phyloP scores from a whole-genome alignment of 1,140 invertebrate species.

The Kradibia gibbosae region DNA sequence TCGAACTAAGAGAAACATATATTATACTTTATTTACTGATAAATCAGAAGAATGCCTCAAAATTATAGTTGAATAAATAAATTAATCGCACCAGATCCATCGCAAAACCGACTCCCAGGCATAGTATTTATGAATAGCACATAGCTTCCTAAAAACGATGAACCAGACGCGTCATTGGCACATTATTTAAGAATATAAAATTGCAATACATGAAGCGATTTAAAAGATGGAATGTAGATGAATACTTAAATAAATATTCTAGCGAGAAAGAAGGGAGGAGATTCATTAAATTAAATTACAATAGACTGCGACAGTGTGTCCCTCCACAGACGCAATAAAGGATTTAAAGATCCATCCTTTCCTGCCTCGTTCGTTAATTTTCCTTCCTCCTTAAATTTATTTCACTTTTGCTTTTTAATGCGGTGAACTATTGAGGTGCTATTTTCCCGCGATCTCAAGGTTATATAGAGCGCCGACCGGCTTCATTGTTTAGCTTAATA shows the following conservation, averaged over 20 bases:
- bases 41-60: not conserved
- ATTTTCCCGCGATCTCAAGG: not conserved
- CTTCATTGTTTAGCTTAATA: conserved; percentile 69
- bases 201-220: not conserved
- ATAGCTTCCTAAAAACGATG: not conserved
- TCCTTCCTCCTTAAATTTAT: too few species aligned
- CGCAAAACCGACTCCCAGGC: too few species aligned
- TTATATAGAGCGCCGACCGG: conserved; percentile 51
- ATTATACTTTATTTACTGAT: not conserved
- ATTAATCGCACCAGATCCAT: not conserved
- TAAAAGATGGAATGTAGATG: not conserved
- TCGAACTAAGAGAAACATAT: not conserved
- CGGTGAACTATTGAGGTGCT: not conserved
- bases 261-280: not conserved
- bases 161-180: not conserved
- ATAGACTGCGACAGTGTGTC: conserved; percentile 17
- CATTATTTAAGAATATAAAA: not conserved
- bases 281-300: conserved; percentile 53
- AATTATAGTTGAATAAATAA: not conserved
- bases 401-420: too few species aligned
- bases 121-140: not conserved
- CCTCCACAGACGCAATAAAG: conserved; percentile 38
- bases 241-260: conserved; percentile 24
- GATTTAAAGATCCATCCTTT: conserved; percentile 32
- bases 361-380: not conserved